Evolutionary conservation across 1,140 invertebrate species (phyloP), one percentile per base, ranked within the genome.

Genomic region (Radopholus similis): DNA sequence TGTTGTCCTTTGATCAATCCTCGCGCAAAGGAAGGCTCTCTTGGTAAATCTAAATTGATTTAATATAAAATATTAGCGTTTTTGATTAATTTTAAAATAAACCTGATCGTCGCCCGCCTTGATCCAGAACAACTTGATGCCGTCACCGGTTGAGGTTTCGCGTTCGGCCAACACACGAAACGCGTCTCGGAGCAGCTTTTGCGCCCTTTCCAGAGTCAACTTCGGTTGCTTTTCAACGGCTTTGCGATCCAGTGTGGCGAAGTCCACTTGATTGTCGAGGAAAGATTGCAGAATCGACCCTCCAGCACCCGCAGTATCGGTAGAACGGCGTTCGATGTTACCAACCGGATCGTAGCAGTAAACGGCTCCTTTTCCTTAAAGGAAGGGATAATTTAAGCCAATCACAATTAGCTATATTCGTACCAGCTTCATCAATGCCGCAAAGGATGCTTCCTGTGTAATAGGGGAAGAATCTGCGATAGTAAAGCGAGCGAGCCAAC

Each of bases 341-440:
- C 96, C 96, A 71, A 98, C 90, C 0, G 95, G 94, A 85, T 98
- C 95, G 83, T 96, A 98, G 78, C 90, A 91, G 85, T 90, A 97
- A 2, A 97, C 89, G 77, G 89, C 90, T 2, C 95, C 95, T 82
- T 91, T 90, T n/a, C 93, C 93, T 77, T n/a, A 58, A 68, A 53
- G n/a, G n/a, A 60, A 65, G 21, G 4, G 37, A 26, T 8, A 68
- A 26, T 67, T 13, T 26, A 53, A 3, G 37, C 23, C 11, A 70
- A 71, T 28, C 15, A 3, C 4, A 62, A 55, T 21, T 4, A n/a
- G 57, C 5, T 6, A 64, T n/a, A n/a, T 2, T 2, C 13, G 26
- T 26, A 30, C 62, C 62, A 59, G 5, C 6, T 18, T 37, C 40
- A 83, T 88, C 87, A 11, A 88, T 68, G 32, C 96, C 96, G 71